Evolutionary conservation across 1,140 invertebrate genomes (phyloP).

Genomic region (Cheumatopsyche charites): DNA sequence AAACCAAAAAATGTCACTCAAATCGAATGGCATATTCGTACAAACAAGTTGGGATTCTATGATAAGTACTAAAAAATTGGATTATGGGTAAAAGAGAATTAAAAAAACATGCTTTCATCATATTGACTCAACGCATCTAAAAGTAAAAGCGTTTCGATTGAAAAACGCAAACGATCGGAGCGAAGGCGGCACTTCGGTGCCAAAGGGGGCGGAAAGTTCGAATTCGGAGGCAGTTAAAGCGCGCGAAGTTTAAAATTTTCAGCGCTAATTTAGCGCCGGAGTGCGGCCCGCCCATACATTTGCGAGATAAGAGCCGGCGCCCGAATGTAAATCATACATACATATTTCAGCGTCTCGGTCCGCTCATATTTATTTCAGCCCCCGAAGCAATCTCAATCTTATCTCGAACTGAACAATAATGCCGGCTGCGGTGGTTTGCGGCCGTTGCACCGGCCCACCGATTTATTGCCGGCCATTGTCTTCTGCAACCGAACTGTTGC

Average conservation of each 20-base stretch:
- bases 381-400: slow-evolving; percentile 35
- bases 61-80: too few species aligned
- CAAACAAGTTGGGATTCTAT: too few species aligned
- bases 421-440: background rate
- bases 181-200: too few species aligned
- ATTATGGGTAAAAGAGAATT: too few species aligned
- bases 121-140: too few species aligned
- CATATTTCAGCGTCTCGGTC: slow-evolving; percentile 33
- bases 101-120: too few species aligned
- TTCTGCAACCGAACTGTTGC: background rate
- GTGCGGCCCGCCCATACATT: background rate
- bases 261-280: slow-evolving; percentile 17
- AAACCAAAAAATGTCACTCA: too few species aligned
- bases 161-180: too few species aligned
- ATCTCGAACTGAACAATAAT: slow-evolving; percentile 36
- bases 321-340: slow-evolving; percentile 35
- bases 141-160: too few species aligned
- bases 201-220: too few species aligned
- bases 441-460: background rate
- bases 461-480: slow-evolving; percentile 32
- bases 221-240: background rate
- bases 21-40: too few species aligned
- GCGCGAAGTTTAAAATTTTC: slow-evolving; percentile 28
- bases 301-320: slow-evolving; percentile 28
- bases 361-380: slow-evolving; percentile 36